Evolutionary conservation across 2,797 vertebrate genomes (phyloP), one percentile per base, ranked within the genome.

Genomic region (Pterois miles): DNA sequence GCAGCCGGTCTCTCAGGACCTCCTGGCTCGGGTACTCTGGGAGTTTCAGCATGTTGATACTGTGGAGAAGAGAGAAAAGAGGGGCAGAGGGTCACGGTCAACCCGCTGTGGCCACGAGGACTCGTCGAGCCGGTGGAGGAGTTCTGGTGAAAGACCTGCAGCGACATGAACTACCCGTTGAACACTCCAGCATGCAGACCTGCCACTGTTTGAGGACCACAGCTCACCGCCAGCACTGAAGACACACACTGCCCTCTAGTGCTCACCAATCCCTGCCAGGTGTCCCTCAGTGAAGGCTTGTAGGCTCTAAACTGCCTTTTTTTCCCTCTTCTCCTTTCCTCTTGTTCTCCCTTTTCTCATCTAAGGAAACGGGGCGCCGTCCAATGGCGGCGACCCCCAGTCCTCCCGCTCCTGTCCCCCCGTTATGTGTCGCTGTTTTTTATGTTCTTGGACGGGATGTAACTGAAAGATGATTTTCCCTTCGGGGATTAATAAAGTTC

Each of bases 11-110:
- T 88, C 96, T 96, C 57, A 99, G 95, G 86, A 97, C 95, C 86
- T 98, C 98, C 91, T 96, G 95, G 93, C 95, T 97, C 29, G 98
- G 98, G 71, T 99, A 99, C 93, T 99, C 98, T 75, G 98, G 98
- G 90, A 99, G 96, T 93, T 99, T 99, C 90, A 99, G 96, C 98
- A 99, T 99, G 95, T 99, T 99, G 95, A 99, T 99, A 86, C 98
- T 99, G 92, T 1, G 54, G 89, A 93, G 59, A 57, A 8, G 8
- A 54, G 34, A 48, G n/a, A 33, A 33, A 7, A 31, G 8, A 52
- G 2, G 6, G 25, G 46, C 14, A 16, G 3, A 31, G 4, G 20
- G 13, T 23, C 38, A 38, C 22, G 27, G 57, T 79, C 56, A 82
- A 53, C 4, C 50, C 4, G 4, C 29, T 38, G 52, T 74, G 46